Evolutionary conservation across 1,140 invertebrate species (phyloP).

Genomic region (Neodiprion fabricii): DNA sequence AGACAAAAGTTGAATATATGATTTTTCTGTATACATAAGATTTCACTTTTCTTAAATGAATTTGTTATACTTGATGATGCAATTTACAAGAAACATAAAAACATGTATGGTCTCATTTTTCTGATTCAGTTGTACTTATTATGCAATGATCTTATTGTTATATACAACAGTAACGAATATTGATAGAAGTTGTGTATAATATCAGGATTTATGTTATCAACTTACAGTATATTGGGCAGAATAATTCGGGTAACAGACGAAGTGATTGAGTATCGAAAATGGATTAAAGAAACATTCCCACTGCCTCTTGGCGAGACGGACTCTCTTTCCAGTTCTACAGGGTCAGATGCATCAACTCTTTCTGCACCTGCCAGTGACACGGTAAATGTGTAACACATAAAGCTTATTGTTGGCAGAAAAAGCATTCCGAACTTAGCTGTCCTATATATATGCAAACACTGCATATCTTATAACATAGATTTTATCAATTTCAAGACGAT

Average conservation of each 20-base stretch:
- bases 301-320: slow-evolving; percentile 49
- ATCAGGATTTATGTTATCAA: slow-evolving; percentile 27
- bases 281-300: slow-evolving; percentile 73
- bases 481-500: too few species aligned
- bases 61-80: too few species aligned
- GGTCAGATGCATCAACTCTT: slow-evolving; percentile 58
- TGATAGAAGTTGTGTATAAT: slow-evolving; percentile 21
- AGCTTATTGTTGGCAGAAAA: too few species aligned
- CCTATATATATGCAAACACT: too few species aligned
- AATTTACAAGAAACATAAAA: too few species aligned
- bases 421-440: too few species aligned
- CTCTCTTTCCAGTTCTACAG: slow-evolving; percentile 58
- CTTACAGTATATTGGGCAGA: slow-evolving; percentile 80
- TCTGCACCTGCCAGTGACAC: slow-evolving; percentile 60
- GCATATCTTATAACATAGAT: too few species aligned
- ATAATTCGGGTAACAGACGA: slow-evolving; percentile 93
- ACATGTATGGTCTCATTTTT: too few species aligned
- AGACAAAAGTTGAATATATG: too few species aligned
- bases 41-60: too few species aligned
- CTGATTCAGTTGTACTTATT: background rate
- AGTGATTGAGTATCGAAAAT: slow-evolving; percentile 88
- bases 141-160: slow-evolving; percentile 8
- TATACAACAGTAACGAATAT: slow-evolving; percentile 15
- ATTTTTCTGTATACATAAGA: too few species aligned
- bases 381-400: slow-evolving; percentile 33